Conservation (phyloP, 2,888 invertebrate species). For the Clusia tigrina region DNA sequence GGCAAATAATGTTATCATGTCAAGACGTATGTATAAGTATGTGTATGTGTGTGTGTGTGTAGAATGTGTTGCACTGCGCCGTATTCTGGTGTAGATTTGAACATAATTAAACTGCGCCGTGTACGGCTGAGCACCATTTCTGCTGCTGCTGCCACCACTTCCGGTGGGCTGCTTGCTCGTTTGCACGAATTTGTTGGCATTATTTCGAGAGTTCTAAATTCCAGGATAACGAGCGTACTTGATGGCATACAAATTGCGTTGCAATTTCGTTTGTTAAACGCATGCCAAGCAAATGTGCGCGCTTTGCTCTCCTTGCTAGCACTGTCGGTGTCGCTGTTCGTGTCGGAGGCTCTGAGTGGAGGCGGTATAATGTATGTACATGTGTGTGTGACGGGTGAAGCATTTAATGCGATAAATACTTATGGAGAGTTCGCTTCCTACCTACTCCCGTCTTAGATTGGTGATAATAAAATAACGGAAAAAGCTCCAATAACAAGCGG, state of each 20-base stretch:
- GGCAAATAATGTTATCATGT: no score
- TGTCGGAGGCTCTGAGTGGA: background rate
- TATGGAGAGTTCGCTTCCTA: background rate
- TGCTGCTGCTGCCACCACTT: background rate
- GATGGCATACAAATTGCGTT: slow-evolving; percentile 52
- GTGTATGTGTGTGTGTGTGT: background rate
- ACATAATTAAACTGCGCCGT: slow-evolving; percentile 8
- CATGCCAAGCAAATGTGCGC: background rate
- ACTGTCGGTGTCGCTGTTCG: background rate
- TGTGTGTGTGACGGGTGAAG: background rate
- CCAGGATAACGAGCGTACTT: slow-evolving; percentile 54
- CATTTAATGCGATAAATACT: slow-evolving; percentile 2
- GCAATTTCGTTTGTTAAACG: slow-evolving; percentile 5
- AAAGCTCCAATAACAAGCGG: background rate
- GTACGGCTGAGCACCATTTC: background rate
- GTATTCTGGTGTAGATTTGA: slow-evolving; percentile 2
- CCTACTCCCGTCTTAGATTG: background rate
- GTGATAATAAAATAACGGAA: background rate
- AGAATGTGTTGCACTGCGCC: background rate
- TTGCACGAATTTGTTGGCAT: slow-evolving; percentile 52
- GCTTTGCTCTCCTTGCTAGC: background rate
- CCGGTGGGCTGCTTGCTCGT: slow-evolving; percentile 36
- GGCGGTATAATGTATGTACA: background rate
- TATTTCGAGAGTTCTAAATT: slow-evolving; percentile 57
- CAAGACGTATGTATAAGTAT: background rate